Evolutionary conservation across 1,140 invertebrate species (phyloP).

Genomic region (Apocrypta bakeri): DNA sequence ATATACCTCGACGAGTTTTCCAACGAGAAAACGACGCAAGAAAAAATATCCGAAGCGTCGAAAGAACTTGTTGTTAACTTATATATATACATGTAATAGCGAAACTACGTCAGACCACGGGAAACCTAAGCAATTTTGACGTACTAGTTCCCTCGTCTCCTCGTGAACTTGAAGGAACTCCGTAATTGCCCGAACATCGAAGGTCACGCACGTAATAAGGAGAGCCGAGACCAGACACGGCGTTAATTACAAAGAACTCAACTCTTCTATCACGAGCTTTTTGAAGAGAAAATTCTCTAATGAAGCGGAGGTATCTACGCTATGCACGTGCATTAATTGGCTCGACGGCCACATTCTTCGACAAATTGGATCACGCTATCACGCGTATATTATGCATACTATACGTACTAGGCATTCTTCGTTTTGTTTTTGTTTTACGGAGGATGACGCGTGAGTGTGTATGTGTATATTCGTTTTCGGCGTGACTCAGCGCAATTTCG

Average conservation of each 20-base stretch:
- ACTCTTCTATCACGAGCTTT: no score
- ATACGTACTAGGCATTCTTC: background rate
- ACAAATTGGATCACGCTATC: slow-evolving; percentile 73
- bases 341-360: slow-evolving; percentile 68
- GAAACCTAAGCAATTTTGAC: background rate
- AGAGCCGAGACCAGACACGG: background rate
- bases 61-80: no score
- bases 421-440: slow-evolving; percentile 25
- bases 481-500: slow-evolving; percentile 16
- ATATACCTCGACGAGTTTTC: background rate
- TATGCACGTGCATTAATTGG: slow-evolving; percentile 67
- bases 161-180: background rate
- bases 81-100: no score
- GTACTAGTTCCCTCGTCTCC: background rate
- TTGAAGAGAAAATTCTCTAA: no score
- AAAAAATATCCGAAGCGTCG: background rate
- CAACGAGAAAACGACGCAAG: background rate
- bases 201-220: slow-evolving; percentile 16
- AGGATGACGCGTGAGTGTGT: background rate
- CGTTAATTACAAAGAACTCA: slow-evolving; percentile 68
- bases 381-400: background rate
- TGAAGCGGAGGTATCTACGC: slow-evolving; percentile 68
- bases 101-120: no score
- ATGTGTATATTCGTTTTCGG: background rate
- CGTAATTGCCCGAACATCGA: background rate